Conservation (phyloP, 2,888 invertebrate genomes). For the Gasteruption jaculator region DNA sequence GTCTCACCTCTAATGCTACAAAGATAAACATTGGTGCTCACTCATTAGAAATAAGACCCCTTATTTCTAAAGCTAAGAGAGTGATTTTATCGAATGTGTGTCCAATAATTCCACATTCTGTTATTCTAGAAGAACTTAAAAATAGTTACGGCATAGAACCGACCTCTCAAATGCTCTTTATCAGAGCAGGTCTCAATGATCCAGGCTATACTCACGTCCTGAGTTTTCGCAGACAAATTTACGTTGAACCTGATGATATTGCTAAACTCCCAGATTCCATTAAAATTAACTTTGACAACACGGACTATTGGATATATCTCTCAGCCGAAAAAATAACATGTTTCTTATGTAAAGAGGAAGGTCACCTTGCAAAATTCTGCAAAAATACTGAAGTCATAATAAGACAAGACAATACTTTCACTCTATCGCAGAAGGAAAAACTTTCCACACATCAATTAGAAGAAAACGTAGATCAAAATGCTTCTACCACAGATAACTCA, state of each 20-base stretch:
- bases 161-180: constrained; percentile 9
- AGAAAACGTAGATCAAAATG: too few species aligned
- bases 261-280: constrained; percentile 7
- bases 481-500: too few species aligned
- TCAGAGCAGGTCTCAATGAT: constrained; percentile 12
- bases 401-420: too few species aligned
- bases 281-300: constrained; percentile 10
- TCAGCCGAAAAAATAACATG: constrained; percentile 6
- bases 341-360: constrained; percentile 17
- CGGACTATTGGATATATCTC: constrained; percentile 12
- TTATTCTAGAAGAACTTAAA: constrained; percentile 6
- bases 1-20: constrained; percentile 9
- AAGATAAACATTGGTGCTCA: constrained; percentile 4
- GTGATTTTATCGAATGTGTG: constrained; percentile 18
- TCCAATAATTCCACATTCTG: constrained; percentile 14
- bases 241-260: constrained; percentile 11
- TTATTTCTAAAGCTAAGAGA: constrained; percentile 15
- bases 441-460: too few species aligned
- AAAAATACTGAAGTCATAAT: too few species aligned
- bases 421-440: too few species aligned
- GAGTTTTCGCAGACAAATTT: constrained; percentile 11
- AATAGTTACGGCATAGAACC: constrained; percentile 3
- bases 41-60: constrained; percentile 5
- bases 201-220: constrained; percentile 12
- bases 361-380: constrained; percentile 13